phyloP scores from a whole-genome alignment of 2,797 vertebrate genomes.

The Clarias pachynema region DNA sequence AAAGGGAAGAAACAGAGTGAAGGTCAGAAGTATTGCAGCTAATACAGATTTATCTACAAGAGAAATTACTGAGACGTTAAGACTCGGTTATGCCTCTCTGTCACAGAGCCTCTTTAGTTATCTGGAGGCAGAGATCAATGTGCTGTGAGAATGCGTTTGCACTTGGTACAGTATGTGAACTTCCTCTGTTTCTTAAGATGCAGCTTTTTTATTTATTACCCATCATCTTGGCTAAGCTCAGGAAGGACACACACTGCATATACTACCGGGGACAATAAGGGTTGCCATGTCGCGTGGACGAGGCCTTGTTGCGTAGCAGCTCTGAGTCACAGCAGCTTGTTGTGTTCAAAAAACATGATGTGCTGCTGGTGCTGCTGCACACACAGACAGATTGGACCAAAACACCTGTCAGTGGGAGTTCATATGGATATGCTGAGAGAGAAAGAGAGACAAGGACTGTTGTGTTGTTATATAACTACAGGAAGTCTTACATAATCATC shows the following conservation, averaged over 20 bases:
- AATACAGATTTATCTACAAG: neutral
- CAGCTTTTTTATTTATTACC: neutral
- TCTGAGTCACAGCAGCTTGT: slow-evolving; percentile 32
- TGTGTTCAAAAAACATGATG: slow-evolving; percentile 35
- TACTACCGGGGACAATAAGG: neutral
- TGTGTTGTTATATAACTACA: slow-evolving; percentile 55
- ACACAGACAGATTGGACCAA: slow-evolving; percentile 22
- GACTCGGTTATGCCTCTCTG: neutral
- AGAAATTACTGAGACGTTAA: neutral
- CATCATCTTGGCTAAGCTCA: neutral
- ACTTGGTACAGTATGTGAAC: neutral
- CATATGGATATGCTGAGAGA: slow-evolving; percentile 33
- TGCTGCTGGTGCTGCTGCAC: slow-evolving; percentile 27
- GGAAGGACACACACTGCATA: neutral
- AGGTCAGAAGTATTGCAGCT: neutral
- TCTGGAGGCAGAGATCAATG: neutral
- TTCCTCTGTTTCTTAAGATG: neutral
- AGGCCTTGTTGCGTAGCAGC: neutral
- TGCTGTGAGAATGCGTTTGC: neutral
- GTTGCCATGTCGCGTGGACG: neutral
- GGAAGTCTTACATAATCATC: slow-evolving; percentile 61
- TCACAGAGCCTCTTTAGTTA: neutral
- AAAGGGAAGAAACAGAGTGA: slow-evolving; percentile 33
- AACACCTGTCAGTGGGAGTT: slow-evolving; percentile 39
- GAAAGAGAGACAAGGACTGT: slow-evolving; percentile 33